A percentile compares a stretch with the other conserved stretches of the same genome.
Conservation (phyloP, 2,888 invertebrate species). For the Meteorus cinctellus region DNA sequence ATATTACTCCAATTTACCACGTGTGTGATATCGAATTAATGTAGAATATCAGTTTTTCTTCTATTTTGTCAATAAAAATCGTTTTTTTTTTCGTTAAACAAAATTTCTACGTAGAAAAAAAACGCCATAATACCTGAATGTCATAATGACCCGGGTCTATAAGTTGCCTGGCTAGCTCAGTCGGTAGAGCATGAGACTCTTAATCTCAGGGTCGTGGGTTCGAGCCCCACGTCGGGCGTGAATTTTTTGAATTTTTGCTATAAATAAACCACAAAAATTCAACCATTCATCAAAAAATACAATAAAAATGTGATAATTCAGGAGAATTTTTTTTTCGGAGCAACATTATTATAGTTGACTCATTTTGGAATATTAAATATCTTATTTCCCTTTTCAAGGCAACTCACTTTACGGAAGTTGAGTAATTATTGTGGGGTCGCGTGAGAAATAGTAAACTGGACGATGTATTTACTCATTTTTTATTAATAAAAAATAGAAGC, state of each 20-base stretch:
- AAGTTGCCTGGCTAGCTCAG: constrained; percentile 64
- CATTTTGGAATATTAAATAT: too few species aligned
- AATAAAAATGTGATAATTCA: too few species aligned
- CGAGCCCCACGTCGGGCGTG: constrained; percentile 68
- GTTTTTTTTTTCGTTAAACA: too few species aligned
- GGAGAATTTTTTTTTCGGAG: too few species aligned
- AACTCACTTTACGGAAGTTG: neutral
- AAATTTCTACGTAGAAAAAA: neutral
- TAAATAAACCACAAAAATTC: too few species aligned
- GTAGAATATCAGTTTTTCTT: too few species aligned
- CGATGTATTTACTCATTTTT: neutral
- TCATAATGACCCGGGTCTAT: neutral
- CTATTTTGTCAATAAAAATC: too few species aligned
- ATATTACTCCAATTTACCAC: too few species aligned
- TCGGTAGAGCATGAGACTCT: constrained; percentile 70
- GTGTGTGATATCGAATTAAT: too few species aligned
- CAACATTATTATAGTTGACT: too few species aligned
- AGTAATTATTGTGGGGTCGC: neutral
- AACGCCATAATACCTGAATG: neutral
- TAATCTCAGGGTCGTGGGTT: constrained; percentile 71
- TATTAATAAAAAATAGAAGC: neutral
- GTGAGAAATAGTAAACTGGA: neutral
- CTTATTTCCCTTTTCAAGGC: neutral
- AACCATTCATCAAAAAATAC: too few species aligned
- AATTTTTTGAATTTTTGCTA: constrained; percentile 44